Conservation (phyloP, 2,113 vertebrate species). For the Felis chaus region DNA sequence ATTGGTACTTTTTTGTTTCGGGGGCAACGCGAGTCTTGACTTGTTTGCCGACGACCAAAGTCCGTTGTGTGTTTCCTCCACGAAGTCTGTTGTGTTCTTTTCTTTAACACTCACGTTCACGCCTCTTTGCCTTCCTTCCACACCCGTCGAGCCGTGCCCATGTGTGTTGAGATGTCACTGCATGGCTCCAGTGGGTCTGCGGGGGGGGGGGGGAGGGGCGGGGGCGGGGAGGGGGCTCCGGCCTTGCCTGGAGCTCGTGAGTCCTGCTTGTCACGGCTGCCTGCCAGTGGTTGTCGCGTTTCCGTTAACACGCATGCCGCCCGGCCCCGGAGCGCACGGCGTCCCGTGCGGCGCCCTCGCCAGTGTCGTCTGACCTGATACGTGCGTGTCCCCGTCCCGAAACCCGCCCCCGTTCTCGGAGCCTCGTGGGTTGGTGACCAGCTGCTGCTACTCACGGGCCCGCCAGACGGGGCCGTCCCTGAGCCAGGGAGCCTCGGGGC, state of each 20-base stretch:
- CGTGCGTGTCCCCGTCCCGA: slow-evolving; percentile 28
- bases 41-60: slow-evolving; percentile 66
- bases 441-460: neutral
- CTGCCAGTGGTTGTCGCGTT: slow-evolving; percentile 28
- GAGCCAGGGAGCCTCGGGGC: neutral
- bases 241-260: slow-evolving; percentile 60
- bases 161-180: slow-evolving; percentile 73
- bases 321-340: neutral
- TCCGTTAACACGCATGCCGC: slow-evolving; percentile 58
- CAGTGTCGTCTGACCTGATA: neutral
- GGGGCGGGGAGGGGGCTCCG: neutral
- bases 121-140: neutral
- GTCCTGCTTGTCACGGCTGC: slow-evolving; percentile 28
- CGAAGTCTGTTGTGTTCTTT: slow-evolving; percentile 54
- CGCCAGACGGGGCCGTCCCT: neutral
- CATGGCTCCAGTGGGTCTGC: slow-evolving; percentile 77
- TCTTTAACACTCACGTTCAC: slow-evolving; percentile 67
- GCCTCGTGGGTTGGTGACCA: neutral
- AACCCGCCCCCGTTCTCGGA: neutral
- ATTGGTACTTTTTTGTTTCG: slow-evolving; percentile 87
- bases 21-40: slow-evolving; percentile 74
- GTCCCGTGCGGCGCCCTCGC: neutral
- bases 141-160: neutral
- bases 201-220: neutral
- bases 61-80: slow-evolving; percentile 28